Percentiles rank a stretch among this genome's conserved stretches.
phyloP scores from a whole-genome alignment of 2,113 vertebrate species.

The Solea senegalensis region DNA sequence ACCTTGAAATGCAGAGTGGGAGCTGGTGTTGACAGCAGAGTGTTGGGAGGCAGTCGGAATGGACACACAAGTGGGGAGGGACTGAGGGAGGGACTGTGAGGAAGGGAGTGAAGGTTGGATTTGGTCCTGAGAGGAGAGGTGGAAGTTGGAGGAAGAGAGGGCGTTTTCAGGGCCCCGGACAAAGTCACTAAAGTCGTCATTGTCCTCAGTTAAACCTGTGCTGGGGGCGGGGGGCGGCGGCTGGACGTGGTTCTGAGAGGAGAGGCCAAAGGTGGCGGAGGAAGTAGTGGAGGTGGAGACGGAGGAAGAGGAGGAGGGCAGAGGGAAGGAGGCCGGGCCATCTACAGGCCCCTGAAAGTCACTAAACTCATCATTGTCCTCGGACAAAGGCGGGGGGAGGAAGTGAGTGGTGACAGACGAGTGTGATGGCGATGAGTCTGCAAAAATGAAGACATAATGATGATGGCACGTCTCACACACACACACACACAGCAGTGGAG shows the following conservation, averaged over 20 bases:
- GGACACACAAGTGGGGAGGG: conserved; percentile 73
- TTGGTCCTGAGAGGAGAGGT: conserved; percentile 57
- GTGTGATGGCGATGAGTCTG: conserved; percentile 95
- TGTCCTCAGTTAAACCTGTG: conserved; percentile 78
- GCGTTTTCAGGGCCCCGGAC: conserved; percentile 89
- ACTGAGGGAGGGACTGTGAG: conserved; percentile 59
- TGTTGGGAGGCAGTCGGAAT: conserved; percentile 75
- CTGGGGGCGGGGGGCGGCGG: conserved; percentile 76
- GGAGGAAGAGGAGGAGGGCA: conserved; percentile 73
- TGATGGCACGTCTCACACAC: conserved; percentile 73
- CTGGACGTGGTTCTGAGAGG: conserved; percentile 53
- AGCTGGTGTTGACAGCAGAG: conserved; percentile 86
- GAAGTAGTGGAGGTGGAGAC: conserved; percentile 74
- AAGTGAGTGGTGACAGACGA: conserved; percentile 87
- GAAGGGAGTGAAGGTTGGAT: conserved; percentile 67
- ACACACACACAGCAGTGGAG: conserved; percentile 56
- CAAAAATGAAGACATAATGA: conserved; percentile 88
- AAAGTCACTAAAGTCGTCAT: conserved; percentile 98
- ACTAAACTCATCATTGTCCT: conserved; percentile 94
- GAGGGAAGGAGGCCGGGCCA: conserved; percentile 71
- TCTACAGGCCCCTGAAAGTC: conserved; percentile 94
- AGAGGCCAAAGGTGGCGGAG: conserved; percentile 73
- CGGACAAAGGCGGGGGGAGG: conserved; percentile 85
- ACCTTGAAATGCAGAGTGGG: conserved; percentile 85
- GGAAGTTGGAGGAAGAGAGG: conserved; percentile 78